These are phyloP conservation scores for Linnaemya tessellans DNA, from an alignment of 2,888 invertebrate genomes.

Conservation along the genomic window DNA sequence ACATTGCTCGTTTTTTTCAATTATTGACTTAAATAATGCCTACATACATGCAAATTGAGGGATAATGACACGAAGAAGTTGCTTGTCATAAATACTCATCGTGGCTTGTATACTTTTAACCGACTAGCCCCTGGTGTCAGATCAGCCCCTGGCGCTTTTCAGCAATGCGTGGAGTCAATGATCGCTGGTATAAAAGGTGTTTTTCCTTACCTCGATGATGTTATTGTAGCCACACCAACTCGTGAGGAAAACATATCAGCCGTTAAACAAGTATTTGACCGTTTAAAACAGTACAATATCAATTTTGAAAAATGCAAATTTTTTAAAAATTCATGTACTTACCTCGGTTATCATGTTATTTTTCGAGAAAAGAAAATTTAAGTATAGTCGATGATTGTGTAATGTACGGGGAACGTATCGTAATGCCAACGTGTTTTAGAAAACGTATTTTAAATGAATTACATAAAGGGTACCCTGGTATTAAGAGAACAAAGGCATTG, in stretches of 20 bases:
- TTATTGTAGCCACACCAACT: constrained; percentile 46
- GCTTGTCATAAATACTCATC: constrained; percentile 67
- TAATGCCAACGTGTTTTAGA: constrained; percentile 39
- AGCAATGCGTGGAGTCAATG: constrained; percentile 60
- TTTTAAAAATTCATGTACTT: constrained; percentile 57
- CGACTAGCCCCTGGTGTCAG: no score
- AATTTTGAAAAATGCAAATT: constrained; percentile 63
- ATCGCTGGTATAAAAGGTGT: constrained; percentile 32
- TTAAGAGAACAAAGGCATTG: constrained; percentile 35
- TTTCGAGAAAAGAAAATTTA: constrained; percentile 30
- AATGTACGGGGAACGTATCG: constrained; percentile 35
- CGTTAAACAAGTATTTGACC: constrained; percentile 39
- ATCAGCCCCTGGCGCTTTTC: no score
- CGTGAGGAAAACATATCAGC: constrained; percentile 30
- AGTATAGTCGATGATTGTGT: constrained; percentile 8
- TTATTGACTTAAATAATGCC: constrained; percentile 70
- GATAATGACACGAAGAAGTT: constrained; percentile 69
- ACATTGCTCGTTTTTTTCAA: constrained; percentile 40
- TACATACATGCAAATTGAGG: constrained; percentile 73
- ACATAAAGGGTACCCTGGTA: constrained; percentile 39
- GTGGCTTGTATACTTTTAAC: constrained; percentile 67
- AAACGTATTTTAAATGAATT: constrained; percentile 39
- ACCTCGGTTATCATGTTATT: constrained; percentile 43
- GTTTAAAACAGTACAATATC: constrained; percentile 47
- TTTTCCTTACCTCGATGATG: constrained; percentile 52